Percentiles rank a stretch among this genome's conserved stretches.
Evolutionary conservation across 2,113 vertebrate genomes (phyloP).

Genomic region (Apus apus): DNA sequence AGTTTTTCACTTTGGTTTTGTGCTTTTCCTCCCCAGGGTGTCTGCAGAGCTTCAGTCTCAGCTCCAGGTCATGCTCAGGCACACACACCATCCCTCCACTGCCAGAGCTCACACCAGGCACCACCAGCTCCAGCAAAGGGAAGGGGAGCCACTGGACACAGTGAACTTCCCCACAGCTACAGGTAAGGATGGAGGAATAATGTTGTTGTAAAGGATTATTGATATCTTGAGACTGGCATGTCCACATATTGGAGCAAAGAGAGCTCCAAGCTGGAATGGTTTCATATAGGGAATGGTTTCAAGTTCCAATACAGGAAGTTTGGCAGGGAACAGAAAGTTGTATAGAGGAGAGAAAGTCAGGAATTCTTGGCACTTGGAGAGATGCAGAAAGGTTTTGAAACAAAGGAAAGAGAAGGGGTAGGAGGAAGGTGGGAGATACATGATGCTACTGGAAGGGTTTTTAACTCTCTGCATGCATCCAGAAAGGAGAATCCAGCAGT

Average conservation of each 20-base stretch:
- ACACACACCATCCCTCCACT: too few species aligned
- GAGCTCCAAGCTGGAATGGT: neutral
- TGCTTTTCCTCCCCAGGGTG: neutral
- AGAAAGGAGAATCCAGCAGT: neutral
- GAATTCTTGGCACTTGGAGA: neutral
- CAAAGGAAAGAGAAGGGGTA: neutral
- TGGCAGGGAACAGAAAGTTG: neutral
- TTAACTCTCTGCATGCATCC: neutral
- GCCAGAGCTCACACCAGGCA: neutral
- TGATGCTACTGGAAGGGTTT: neutral
- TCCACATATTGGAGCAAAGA: neutral
- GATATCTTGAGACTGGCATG: neutral
- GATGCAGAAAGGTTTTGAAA: neutral
- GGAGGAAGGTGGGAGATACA: neutral
- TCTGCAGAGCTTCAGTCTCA: neutral
- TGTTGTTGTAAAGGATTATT: neutral
- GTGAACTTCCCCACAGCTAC: neutral
- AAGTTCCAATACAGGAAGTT: neutral
- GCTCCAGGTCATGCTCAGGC: rapidly evolving
- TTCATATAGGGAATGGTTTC: neutral
- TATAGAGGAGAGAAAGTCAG: neutral
- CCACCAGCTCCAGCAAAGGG: neutral
- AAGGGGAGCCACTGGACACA: neutral
- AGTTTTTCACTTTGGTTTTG: neutral
- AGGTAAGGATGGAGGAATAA: neutral